Evolutionary conservation across 2,888 invertebrate genomes (phyloP), one percentile per base, ranked within the genome.

Genomic region (Drosophila longiperda): DNA sequence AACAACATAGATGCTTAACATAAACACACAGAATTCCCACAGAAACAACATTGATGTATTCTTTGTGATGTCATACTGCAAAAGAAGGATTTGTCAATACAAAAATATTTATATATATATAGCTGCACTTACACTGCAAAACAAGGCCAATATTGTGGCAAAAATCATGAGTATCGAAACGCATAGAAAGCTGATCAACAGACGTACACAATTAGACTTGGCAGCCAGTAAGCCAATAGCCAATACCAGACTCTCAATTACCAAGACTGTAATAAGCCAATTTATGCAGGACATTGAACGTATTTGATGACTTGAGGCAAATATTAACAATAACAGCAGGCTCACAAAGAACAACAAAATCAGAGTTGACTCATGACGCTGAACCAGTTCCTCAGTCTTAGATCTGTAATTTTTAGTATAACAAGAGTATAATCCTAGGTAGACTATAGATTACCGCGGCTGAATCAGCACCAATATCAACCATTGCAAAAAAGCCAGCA

Each of bases 31-130:
- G n/a, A 57, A 60, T 26, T 58, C 33, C 36, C 73, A 15, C 7
- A 75, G 29, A 20, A 75, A 76, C 15, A 78, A 20, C 8, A 49
- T 29, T 5, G 66, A 33, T 1, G 54, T 50, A n/a, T 65, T 42
- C 20, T 20, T 15, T 1, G 88, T 85, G 4, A 81, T 53, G 36
- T 85, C 84, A 33, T 17, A 23, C 84, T 84, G 59, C 20, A 61
- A 26, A 32, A 52, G 7, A 34, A 7, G 59, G 32, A 12, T 55
- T 42, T 7, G 29, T 49, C 49, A 59, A 20, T 59, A 15, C 12
- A 5, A 50, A 2, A 11, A n/a, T 34, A 23, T 11, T 12, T 5
- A 1, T 42, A 42, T 45, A 23, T 9, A 12, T 32, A 32, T 11
- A 8, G 11, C 7, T 15, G 0, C 1, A 73, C 85, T 76, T 66